Evolutionary conservation across 2,888 invertebrate genomes (phyloP), one percentile per base, ranked within the genome.

Genomic region (Philereme transversata): DNA sequence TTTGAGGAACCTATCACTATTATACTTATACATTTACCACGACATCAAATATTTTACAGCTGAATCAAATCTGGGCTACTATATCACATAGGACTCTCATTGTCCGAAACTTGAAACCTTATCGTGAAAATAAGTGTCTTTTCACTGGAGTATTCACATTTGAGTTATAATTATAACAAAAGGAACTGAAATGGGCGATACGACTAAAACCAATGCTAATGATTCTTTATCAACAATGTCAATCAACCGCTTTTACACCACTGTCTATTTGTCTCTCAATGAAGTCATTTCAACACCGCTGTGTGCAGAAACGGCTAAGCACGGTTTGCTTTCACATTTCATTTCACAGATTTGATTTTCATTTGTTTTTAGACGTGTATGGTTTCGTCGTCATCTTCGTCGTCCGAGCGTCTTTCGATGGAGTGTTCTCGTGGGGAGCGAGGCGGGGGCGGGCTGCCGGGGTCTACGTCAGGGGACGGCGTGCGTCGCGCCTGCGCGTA

Each of bases 371-470:
- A 94, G 72, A 94, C 94, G 76, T 94, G 94, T 75, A 95, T 94
- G 36, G 94, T 91, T 77, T 94, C 94, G 64, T 94, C 94, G 65
- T 94, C 94, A 54, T 94, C 94, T 55, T 94, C 94, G 36, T 91
- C 91, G 43, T 91, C 92, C 33, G 90, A 82, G 66, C 86, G 90
- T 70, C 88, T 82, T 60, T 91, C 91, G 45, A 86, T 58, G 35
- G 90, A 87, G 11, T 81, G 87, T 57, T 87, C 88, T 44, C 85
- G 73, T 65, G 93, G 83, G 69, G 93, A 87, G 55, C 87, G 84
- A 49, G 87, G 89, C 0, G 93, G 93, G 3, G 94, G 94, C 57
- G 92, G 92, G 70, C 94, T 94, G 53, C 94, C 94, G 0, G 94
- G 94, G 84, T 94, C 94, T 36, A 82, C 93, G 86, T 94, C 94